These are phyloP conservation scores for Coelopa pilipes DNA, from an alignment of 2,888 invertebrate species.

Conservation along the genomic window DNA sequence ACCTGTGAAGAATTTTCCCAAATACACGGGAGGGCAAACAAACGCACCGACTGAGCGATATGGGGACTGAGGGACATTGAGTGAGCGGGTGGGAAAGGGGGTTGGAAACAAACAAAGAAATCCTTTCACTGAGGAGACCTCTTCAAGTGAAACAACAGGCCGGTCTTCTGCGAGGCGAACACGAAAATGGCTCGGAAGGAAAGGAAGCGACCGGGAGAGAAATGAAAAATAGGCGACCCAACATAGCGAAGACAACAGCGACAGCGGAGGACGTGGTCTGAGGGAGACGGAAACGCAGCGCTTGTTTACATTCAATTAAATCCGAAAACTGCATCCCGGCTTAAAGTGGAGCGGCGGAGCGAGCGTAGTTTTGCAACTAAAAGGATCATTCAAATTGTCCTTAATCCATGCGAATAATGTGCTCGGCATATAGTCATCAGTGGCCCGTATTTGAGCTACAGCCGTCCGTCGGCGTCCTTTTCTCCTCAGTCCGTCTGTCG, in stretches of 20 bases:
- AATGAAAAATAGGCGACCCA: neutral
- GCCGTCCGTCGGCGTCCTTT: slow-evolving; percentile 15
- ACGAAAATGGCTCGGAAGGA: neutral
- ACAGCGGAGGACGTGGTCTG: neutral
- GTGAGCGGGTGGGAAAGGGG: neutral
- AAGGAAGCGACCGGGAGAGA: neutral
- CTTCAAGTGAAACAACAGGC: slow-evolving; percentile 34
- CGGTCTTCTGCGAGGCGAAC: slow-evolving; percentile 25
- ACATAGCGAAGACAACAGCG: neutral
- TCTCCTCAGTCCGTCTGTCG: slow-evolving; percentile 12
- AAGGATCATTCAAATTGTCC: slow-evolving; percentile 38
- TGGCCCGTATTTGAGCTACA: slow-evolving; percentile 40
- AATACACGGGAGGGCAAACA: slow-evolving; percentile 14
- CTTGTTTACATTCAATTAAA: slow-evolving; percentile 38
- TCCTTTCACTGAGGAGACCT: slow-evolving; percentile 26
- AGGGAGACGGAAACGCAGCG: slow-evolving; percentile 22
- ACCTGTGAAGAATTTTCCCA: slow-evolving; percentile 29
- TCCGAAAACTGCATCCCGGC: slow-evolving; percentile 35
- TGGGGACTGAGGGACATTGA: neutral
- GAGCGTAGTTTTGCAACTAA: slow-evolving; percentile 29
- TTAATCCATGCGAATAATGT: slow-evolving; percentile 38
- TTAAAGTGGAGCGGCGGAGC: slow-evolving; percentile 32
- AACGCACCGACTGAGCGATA: slow-evolving; percentile 17
- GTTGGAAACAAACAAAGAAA: slow-evolving; percentile 23
- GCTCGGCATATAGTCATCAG: slow-evolving; percentile 32